A percentile compares a stretch with the other conserved stretches of the same genome.
phyloP scores from a whole-genome alignment of 2,113 vertebrate species.

The Cyphomyrus discorhynchus region DNA sequence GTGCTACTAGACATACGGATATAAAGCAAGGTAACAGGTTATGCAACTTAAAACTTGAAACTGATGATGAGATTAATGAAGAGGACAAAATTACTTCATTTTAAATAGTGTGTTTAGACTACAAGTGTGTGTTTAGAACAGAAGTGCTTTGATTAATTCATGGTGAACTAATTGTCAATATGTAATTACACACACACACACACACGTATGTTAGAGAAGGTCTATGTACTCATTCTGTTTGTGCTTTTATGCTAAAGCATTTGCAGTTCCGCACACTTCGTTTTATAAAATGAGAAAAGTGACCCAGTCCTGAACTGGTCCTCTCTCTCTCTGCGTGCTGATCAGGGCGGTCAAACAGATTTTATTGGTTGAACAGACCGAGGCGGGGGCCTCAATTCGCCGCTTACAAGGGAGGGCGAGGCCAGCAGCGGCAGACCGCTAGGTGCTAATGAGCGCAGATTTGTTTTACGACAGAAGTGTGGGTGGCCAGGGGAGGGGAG shows the following conservation, averaged over 20 bases:
- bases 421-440: not conserved
- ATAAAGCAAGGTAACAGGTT: not conserved
- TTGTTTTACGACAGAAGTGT: constrained; percentile 4
- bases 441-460: constrained; percentile 11
- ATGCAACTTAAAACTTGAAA: not conserved
- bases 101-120: not conserved
- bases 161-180: not conserved
- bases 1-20: not conserved
- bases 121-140: not conserved
- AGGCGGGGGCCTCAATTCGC: not conserved
- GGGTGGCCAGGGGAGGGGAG: not conserved
- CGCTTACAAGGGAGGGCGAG: not conserved
- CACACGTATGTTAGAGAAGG: not conserved
- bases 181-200: not conserved
- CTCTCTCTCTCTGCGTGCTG: not conserved
- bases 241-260: not conserved
- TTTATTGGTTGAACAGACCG: not conserved
- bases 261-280: not conserved
- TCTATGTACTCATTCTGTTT: not conserved
- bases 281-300: not conserved
- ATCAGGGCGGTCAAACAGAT: not conserved
- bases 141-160: not conserved
- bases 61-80: not conserved
- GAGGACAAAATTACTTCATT: not conserved
- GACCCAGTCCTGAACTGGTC: not conserved